A percentile compares a stretch with the other conserved stretches of the same genome.
Conservation (phyloP, 2,113 vertebrate species). For the Odocoileus virginianus region DNA sequence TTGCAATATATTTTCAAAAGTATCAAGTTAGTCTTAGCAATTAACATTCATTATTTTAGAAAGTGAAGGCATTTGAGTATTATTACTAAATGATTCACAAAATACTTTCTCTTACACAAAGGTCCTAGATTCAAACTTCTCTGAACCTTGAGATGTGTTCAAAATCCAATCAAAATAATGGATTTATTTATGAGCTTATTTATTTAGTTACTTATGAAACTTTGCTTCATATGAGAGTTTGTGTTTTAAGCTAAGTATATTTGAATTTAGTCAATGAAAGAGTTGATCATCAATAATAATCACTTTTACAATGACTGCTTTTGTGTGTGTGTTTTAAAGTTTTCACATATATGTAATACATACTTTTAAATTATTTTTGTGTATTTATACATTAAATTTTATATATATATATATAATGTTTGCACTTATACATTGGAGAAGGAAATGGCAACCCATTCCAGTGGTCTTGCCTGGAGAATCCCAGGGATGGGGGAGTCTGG, state of each 20-base stretch:
- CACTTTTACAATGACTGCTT: not conserved
- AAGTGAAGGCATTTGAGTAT: not conserved
- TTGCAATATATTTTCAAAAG: not conserved
- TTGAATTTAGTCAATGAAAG: not conserved
- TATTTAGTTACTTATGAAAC: not conserved
- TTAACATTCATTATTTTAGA: not conserved
- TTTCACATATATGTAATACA: not conserved
- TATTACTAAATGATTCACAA: slow-evolving; percentile 19
- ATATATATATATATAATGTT: not conserved
- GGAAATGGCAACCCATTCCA: too few relatives aligned
- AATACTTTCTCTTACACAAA: not conserved
- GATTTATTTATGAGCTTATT: not conserved
- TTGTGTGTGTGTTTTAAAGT: not conserved
- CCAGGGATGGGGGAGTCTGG: too few relatives aligned
- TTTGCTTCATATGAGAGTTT: not conserved
- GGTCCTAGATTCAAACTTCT: not conserved
- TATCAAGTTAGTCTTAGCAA: not conserved
- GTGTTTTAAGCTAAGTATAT: not conserved
- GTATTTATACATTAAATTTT: not conserved
- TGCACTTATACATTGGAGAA: not conserved
- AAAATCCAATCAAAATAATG: slow-evolving; percentile 12
- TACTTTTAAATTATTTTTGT: not conserved
- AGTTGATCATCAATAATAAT: not conserved
- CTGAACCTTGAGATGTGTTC: not conserved
- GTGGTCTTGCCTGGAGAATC: too few relatives aligned